phyloP scores from a whole-genome alignment of 2,888 invertebrate species.

The Cordilura impudica region DNA sequence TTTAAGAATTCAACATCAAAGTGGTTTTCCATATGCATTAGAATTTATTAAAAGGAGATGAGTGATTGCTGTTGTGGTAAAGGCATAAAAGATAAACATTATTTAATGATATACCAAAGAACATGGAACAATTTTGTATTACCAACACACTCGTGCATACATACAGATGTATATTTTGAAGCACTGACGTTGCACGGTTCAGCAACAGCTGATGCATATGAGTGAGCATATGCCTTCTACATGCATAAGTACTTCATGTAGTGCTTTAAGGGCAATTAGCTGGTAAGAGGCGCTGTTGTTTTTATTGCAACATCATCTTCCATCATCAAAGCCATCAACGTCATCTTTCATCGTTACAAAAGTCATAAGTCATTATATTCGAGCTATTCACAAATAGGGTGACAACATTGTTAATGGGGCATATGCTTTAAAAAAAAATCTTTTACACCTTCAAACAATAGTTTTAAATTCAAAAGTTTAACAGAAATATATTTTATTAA shows the following conservation, averaged over 20 bases:
- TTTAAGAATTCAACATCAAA: slow-evolving; percentile 41
- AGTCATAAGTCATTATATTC: not conserved
- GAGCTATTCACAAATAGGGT: too few relatives aligned
- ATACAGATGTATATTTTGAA: not conserved
- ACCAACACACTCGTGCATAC: not conserved
- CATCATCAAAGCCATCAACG: not conserved
- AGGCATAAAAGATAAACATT: slow-evolving; percentile 15
- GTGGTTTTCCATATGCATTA: not conserved
- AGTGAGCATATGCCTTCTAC: not conserved
- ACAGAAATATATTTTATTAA: too few relatives aligned
- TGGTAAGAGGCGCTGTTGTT: slow-evolving; percentile 29
- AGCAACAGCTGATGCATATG: slow-evolving; percentile 39
- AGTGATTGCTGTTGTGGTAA: not conserved
- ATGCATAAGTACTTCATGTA: slow-evolving; percentile 7
- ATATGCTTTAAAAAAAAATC: too few relatives aligned
- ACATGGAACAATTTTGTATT: not conserved
- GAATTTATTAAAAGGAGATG: not conserved
- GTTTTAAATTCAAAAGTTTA: too few relatives aligned
- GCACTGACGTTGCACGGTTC: not conserved
- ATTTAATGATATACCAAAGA: slow-evolving; percentile 12
- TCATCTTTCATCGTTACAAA: not conserved
- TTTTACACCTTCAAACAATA: too few relatives aligned
- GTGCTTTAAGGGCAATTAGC: slow-evolving; percentile 48
- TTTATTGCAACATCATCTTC: not conserved
- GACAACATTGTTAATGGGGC: too few relatives aligned